phyloP scores from a whole-genome alignment of 1,140 invertebrate species.

The Cepaea nemoralis region DNA sequence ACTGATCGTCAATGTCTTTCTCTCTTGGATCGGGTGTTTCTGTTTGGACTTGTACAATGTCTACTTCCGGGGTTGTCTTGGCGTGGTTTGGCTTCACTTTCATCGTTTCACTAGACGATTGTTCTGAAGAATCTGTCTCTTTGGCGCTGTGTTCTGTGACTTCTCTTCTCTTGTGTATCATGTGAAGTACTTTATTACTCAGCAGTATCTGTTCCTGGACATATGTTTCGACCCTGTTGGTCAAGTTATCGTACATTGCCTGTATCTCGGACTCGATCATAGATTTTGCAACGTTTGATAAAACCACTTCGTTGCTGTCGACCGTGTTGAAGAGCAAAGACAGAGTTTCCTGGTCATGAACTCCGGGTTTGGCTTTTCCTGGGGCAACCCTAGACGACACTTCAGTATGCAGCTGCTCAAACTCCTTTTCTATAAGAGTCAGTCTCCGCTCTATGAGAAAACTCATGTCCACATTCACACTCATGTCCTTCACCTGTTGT shows the following conservation, averaged over 20 bases:
- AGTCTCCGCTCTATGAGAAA: slow-evolving; percentile 43
- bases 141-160: not conserved
- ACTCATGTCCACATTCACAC: not conserved
- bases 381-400: not conserved
- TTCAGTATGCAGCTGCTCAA: slow-evolving; percentile 33
- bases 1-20: not conserved
- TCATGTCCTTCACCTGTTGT: not conserved
- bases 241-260: slow-evolving; percentile 38
- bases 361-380: not conserved
- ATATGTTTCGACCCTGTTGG: slow-evolving; percentile 47
- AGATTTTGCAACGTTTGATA: slow-evolving; percentile 29
- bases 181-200: slow-evolving; percentile 40
- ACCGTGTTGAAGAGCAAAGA: not conserved
- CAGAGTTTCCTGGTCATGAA: not conserved
- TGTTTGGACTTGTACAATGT: not conserved
- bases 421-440: slow-evolving; percentile 33
- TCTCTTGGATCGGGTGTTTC: not conserved
- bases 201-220: slow-evolving; percentile 40
- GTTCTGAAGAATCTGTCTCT: not conserved
- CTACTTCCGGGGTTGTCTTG: not conserved
- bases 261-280: slow-evolving; percentile 47
- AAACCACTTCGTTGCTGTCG: not conserved
- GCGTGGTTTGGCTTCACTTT: not conserved
- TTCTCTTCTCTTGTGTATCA: slow-evolving; percentile 16
- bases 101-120: not conserved